These are phyloP conservation scores for Rousettus madagascariensis DNA, from an alignment of 2,797 vertebrate species.

Conservation along the genomic window DNA sequence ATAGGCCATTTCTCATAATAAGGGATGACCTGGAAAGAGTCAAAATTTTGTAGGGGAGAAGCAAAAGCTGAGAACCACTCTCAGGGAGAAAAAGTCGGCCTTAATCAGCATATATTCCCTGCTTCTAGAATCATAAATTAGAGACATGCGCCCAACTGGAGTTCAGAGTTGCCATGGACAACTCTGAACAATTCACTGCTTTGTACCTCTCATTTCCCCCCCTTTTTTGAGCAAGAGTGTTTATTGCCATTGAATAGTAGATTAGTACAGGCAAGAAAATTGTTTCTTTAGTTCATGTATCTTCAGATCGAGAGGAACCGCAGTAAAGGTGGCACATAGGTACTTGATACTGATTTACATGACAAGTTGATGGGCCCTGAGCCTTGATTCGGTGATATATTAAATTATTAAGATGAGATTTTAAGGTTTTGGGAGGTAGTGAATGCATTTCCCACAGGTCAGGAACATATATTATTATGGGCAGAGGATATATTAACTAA, in stretches of 20 bases:
- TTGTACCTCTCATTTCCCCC: neutral
- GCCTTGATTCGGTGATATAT: neutral
- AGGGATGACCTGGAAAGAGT: neutral
- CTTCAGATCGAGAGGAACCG: neutral
- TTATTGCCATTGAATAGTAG: neutral
- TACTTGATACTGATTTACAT: neutral
- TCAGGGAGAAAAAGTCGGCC: neutral
- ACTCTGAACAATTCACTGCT: neutral
- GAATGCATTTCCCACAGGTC: neutral
- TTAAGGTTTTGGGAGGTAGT: neutral
- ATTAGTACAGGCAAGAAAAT: neutral
- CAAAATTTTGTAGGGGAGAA: neutral
- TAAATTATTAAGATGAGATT: neutral
- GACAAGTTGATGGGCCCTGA: neutral
- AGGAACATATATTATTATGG: neutral
- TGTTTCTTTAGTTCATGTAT: neutral
- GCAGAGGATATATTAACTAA: neutral
- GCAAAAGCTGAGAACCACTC: neutral
- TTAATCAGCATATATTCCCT: neutral
- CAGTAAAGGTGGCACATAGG: neutral
- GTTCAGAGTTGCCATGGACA: neutral
- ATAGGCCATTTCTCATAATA: neutral
- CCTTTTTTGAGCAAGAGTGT: neutral
- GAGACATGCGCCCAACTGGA: neutral
- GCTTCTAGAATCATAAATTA: neutral